Evolutionary conservation across 2,888 invertebrate genomes (phyloP), one percentile per base, ranked within the genome.

Genomic region (Zeuzera pyrina): DNA sequence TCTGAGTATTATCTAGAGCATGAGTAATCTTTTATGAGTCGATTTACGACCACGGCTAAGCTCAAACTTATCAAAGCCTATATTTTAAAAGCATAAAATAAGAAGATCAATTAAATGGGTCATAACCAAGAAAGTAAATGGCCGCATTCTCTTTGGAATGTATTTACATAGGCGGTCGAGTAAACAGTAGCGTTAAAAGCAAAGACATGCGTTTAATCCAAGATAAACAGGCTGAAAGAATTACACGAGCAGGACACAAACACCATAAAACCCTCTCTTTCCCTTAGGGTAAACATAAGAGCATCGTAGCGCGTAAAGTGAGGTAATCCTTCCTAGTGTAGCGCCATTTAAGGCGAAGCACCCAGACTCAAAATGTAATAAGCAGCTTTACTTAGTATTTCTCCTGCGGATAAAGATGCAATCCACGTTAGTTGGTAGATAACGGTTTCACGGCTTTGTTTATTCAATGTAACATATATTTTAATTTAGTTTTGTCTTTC

Each of bases 181-280:
- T 62, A 78, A 78, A 77, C 78, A 76, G 78, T 76, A 78, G 77
- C 74, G 63, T 60, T 73, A 68, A 73, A 73, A 74, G 76, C 74
- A 70, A 72, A 77, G 76, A 78, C 73, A 76, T 70, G 65, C 67
- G 73, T 66, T 73, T 76, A 78, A 77, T 79, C 76, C 71, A 76
- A 73, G 60, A 64, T 63, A 81, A 81, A 79, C 76, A 76, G 52
- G 53, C 63, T 76, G 61, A 69, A 76, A 72, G 72, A 74, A 77
- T 74, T 69, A 74, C 64, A 59, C 45, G 65, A 65, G 66, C 54
- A 60, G 59, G 72, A 74, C 72, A 72, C 66, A 71, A 67, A 69
- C 66, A 70, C 56, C 57, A 55, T 66, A 65, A 65, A 64, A 52
- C 58, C 56, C 57, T 48, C 54, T 49, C 60, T 59, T 51, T 50